Conservation (phyloP, 2,888 invertebrate species). For the Rhorus exstirpatorius region DNA sequence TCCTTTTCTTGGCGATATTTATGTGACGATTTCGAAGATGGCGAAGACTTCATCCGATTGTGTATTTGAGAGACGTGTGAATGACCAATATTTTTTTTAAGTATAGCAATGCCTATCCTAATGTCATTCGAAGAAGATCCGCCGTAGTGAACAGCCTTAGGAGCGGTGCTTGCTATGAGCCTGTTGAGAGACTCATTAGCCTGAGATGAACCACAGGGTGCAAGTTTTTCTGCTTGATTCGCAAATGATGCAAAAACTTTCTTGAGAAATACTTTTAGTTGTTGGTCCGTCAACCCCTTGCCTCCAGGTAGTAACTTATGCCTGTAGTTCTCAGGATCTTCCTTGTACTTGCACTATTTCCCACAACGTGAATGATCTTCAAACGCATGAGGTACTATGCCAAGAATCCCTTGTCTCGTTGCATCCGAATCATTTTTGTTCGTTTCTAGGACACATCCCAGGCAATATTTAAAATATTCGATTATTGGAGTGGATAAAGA, state of each 20-base stretch:
- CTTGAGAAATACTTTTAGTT: constrained; percentile 30
- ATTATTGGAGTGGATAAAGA: constrained; percentile 41
- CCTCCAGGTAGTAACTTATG: constrained; percentile 28
- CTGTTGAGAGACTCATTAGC: constrained; percentile 67
- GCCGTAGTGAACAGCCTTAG: constrained; percentile 67
- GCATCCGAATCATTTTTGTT: constrained; percentile 62
- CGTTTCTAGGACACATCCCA: constrained; percentile 54
- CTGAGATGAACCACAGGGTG: constrained; percentile 69
- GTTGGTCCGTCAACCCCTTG: constrained; percentile 2
- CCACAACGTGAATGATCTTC: constrained; percentile 41
- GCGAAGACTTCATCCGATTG: constrained; percentile 44
- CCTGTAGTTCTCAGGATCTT: constrained; percentile 19
- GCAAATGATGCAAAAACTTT: constrained; percentile 63
- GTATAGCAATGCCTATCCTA: constrained; percentile 60
- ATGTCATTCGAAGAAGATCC: constrained; percentile 67
- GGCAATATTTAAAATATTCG: constrained; percentile 65
- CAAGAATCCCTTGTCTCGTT: constrained; percentile 20
- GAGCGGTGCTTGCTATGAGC: constrained; percentile 59
- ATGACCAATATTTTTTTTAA: constrained; percentile 67
- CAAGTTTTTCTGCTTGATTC: constrained; percentile 64
- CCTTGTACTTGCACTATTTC: constrained; percentile 27
- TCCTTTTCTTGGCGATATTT: constrained; percentile 41
- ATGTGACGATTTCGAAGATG: constrained; percentile 44
- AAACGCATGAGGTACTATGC: constrained; percentile 7
- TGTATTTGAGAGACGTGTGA: constrained; percentile 26